Conservation (phyloP, 2,113 vertebrate genomes). For the Urocitellus parryii region DNA sequence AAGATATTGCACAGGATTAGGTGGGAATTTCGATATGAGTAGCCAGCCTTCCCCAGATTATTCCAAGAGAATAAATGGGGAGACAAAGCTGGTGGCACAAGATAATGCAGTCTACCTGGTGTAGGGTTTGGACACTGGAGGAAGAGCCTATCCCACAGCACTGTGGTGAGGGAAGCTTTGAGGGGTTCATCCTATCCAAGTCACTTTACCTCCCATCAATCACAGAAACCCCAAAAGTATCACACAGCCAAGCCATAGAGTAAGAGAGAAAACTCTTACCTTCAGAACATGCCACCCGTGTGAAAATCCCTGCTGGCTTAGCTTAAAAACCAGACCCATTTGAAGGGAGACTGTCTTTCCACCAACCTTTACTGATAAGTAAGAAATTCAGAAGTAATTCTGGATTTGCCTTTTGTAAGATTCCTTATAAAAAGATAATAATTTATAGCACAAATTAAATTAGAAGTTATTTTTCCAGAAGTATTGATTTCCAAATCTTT, state of each 20-base stretch:
- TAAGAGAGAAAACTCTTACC: conserved; percentile 24
- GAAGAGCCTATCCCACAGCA: background rate
- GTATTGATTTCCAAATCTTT: background rate
- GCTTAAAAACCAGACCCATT: conserved; percentile 12
- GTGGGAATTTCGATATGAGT: background rate
- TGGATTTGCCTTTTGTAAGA: background rate
- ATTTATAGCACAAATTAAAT: background rate
- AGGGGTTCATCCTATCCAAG: background rate
- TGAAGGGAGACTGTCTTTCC: conserved; percentile 19
- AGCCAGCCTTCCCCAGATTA: background rate
- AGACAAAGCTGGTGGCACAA: background rate
- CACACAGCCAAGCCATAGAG: background rate
- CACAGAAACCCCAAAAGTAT: background rate
- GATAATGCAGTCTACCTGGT: background rate
- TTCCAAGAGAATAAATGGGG: background rate
- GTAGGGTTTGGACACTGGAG: background rate
- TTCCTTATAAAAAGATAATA: background rate
- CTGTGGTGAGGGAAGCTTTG: background rate
- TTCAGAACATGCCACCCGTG: background rate
- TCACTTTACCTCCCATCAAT: background rate
- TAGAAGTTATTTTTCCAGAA: background rate
- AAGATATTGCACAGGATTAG: conserved; percentile 24
- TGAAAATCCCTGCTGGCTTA: background rate
- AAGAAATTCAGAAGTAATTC: conserved; percentile 6
- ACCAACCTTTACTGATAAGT: background rate